Evolutionary conservation across 2,888 invertebrate species (phyloP), one percentile per base, ranked within the genome.

Genomic region (Flexamia atlantica): DNA sequence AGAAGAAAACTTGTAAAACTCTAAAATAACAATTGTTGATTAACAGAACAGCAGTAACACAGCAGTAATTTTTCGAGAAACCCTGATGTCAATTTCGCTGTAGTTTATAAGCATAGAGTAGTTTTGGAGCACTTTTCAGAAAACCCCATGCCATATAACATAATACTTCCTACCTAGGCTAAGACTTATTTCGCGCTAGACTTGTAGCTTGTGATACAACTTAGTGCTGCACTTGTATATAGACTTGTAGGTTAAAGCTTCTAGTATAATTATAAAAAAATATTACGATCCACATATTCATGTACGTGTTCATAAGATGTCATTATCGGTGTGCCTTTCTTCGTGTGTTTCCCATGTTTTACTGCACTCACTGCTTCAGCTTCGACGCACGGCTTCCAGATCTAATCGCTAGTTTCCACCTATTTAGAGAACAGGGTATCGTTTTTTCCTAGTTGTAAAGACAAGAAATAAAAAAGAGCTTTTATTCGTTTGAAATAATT

Each of bases 311-410:
- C 85, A 85, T 76, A 83, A 85, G 64, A 82, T 81, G 81, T 64
- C 80, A 83, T 84, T 76, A 82, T 84, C 83, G 84, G 83, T 85
- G 85, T 85, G 85, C 85, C 85, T 85, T 85, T 85, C 85, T 84
- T 68, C 57, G 72, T 83, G 83, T 83, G 53, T 72, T 40, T 40
- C 1, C 72, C 23, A 4, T n/a, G 9, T n/a, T 40, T 36, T 28
- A 14, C 40, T 40, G n/a, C 36, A n/a, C n/a, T 40, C 36, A 72
- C 36, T 1, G 40, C 42, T 72, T 28, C 40, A 10, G 72, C 72
- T 72, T 72, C 20, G 5, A n/a, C 36, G 36, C 42, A 42, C 42
- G 20, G 42, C 72, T 72, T 72, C 30, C 68, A 68, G 3, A 9
- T 68, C 17, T 72, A 72, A 20, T 5, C 23, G 72, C 72, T 42